A percentile compares a stretch with the other conserved stretches of the same genome.
These are phyloP conservation scores for Scotopteryx bipunctaria DNA, from an alignment of 2,888 invertebrate species.

Conservation along the genomic window DNA sequence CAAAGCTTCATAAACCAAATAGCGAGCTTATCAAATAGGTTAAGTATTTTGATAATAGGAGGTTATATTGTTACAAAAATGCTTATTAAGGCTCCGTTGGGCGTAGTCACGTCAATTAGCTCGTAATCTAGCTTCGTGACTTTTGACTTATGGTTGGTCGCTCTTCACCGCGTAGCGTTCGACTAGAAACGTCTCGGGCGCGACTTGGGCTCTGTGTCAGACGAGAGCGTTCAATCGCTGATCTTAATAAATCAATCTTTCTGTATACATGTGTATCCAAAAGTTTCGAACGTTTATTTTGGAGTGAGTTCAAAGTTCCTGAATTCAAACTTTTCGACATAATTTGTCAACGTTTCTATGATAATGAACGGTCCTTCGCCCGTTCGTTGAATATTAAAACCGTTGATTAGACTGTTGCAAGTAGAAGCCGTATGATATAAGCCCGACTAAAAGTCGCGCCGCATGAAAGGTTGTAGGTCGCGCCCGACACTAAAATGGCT, in stretches of 20 bases:
- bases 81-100: constrained; percentile 73
- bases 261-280: too few relatives aligned
- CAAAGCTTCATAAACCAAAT: constrained; percentile 33
- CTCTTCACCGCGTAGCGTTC: constrained; percentile 66
- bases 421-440: neutral
- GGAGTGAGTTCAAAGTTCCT: neutral
- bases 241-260: neutral
- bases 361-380: too few relatives aligned
- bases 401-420: neutral
- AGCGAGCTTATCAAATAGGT: constrained; percentile 67
- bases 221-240: neutral
- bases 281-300: too few relatives aligned
- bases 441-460: constrained; percentile 7
- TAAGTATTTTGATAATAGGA: constrained; percentile 78
- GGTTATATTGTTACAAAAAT: constrained; percentile 75
- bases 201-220: constrained; percentile 9
- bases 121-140: constrained; percentile 74
- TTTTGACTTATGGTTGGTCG: constrained; percentile 75
- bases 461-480: constrained; percentile 1
- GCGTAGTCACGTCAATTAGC: constrained; percentile 77
- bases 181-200: constrained; percentile 11
- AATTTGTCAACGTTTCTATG: too few relatives aligned
- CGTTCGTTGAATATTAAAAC: too few relatives aligned
- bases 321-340: too few relatives aligned
- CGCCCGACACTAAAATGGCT: constrained; percentile 5